These are phyloP conservation scores for Trachelus troglodyta DNA, from an alignment of 2,888 invertebrate species.

Conservation along the genomic window DNA sequence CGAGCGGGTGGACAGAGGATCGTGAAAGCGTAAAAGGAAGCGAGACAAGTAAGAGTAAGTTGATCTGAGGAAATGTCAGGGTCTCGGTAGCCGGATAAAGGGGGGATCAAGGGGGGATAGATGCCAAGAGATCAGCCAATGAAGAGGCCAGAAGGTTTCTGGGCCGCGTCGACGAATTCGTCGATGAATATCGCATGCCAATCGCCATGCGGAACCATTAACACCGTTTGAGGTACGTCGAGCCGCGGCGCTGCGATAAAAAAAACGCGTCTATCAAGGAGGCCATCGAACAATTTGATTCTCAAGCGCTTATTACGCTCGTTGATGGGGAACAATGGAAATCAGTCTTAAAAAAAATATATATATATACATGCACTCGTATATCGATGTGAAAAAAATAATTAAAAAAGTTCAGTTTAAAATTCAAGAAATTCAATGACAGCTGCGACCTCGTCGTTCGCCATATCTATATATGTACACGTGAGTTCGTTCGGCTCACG, in stretches of 20 bases:
- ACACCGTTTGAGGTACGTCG: neutral
- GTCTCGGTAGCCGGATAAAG: neutral
- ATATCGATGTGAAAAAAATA: too few relatives aligned
- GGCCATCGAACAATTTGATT: neutral
- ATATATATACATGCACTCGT: too few relatives aligned
- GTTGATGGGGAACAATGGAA: neutral
- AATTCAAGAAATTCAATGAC: too few relatives aligned
- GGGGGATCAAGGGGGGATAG: neutral
- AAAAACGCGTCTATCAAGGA: neutral
- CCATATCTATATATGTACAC: too few relatives aligned
- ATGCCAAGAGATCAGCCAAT: neutral
- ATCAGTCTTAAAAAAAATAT: neutral
- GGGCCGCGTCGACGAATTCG: neutral
- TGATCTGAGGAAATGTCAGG: neutral
- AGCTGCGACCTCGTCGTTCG: too few relatives aligned
- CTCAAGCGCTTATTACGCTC: neutral
- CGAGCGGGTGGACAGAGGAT: neutral
- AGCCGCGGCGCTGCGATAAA: neutral
- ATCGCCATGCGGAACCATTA: neutral
- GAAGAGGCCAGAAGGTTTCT: neutral
- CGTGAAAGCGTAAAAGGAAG: constrained; percentile 5
- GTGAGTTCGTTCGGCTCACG: constrained; percentile 25
- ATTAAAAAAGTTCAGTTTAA: too few relatives aligned
- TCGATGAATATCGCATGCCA: neutral
- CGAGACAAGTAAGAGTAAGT: neutral